A percentile compares a stretch with the other conserved stretches of the same genome.
Conservation (phyloP, 1,140 invertebrate genomes). For the Neuroterus valhalla region DNA sequence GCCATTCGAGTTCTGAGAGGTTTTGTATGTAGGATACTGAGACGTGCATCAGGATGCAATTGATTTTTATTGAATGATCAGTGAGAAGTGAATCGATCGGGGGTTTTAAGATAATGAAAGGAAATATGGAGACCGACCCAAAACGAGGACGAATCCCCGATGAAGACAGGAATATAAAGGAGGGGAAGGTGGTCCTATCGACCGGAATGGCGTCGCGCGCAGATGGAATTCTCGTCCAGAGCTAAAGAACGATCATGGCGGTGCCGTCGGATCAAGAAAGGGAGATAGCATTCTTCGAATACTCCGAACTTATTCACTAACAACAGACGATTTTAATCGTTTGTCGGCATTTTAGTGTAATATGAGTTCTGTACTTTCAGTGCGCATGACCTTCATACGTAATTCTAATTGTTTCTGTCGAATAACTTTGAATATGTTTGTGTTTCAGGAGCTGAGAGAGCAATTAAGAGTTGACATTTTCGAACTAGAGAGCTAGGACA, state of each 20-base stretch:
- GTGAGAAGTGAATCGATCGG: background rate
- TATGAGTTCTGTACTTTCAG: background rate
- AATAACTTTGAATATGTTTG: too few relatives aligned
- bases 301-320: background rate
- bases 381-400: background rate
- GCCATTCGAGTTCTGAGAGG: background rate
- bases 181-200: slow-evolving; percentile 64
- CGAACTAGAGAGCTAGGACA: too few relatives aligned
- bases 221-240: slow-evolving; percentile 44
- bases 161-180: slow-evolving; percentile 26
- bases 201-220: slow-evolving; percentile 66
- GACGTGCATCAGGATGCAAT: background rate
- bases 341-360: background rate
- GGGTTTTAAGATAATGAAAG: slow-evolving; percentile 29
- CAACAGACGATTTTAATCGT: background rate
- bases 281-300: slow-evolving; percentile 34
- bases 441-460: too few relatives aligned
- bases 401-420: background rate
- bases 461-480: too few relatives aligned
- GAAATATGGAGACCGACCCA: slow-evolving; percentile 29
- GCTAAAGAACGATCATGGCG: slow-evolving; percentile 58
- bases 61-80: slow-evolving; percentile 24
- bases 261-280: slow-evolving; percentile 46
- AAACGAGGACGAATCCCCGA: slow-evolving; percentile 18
- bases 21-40: background rate